Evolutionary conservation across 2,113 vertebrate species (phyloP).

Genomic region (Pluvialis apricaria): DNA sequence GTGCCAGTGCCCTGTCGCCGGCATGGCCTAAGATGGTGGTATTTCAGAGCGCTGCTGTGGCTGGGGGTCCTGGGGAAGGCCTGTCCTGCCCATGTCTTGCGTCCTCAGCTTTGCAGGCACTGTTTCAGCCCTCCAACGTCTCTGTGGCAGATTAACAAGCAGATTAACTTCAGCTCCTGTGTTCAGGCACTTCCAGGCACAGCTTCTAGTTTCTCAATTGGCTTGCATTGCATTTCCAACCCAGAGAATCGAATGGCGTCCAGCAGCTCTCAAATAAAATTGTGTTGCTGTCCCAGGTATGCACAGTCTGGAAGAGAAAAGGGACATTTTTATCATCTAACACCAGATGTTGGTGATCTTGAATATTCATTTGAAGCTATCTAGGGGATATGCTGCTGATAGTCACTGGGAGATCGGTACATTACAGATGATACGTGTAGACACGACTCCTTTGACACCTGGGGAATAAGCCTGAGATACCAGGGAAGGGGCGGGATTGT

Average conservation of each 20-base stretch:
- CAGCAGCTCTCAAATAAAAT: not conserved
- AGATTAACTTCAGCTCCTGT: not conserved
- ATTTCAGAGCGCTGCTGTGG: not conserved
- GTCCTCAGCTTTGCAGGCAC: fast-evolving
- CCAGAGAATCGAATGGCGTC: not conserved
- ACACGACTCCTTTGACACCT: not conserved
- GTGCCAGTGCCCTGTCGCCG: fast-evolving
- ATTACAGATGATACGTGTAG: fast-evolving
- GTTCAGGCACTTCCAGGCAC: not conserved
- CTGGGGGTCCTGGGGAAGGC: fast-evolving
- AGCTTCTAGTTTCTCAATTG: not conserved
- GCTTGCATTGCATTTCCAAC: fast-evolving
- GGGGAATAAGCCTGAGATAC: fast-evolving
- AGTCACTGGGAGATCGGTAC: not conserved
- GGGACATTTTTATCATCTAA: not conserved
- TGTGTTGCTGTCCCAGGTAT: not conserved
- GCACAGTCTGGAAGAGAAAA: not conserved
- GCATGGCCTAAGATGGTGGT: not conserved
- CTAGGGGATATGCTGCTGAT: not conserved
- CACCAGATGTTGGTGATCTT: not conserved
- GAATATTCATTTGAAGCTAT: not conserved
- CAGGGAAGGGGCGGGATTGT: not conserved
- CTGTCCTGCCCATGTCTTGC: fast-evolving
- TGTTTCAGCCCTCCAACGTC: not conserved
- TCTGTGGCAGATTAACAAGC: too few relatives aligned